These are phyloP conservation scores for Rhynchophorus ferrugineus DNA, from an alignment of 1,140 invertebrate genomes.

Conservation along the genomic window DNA sequence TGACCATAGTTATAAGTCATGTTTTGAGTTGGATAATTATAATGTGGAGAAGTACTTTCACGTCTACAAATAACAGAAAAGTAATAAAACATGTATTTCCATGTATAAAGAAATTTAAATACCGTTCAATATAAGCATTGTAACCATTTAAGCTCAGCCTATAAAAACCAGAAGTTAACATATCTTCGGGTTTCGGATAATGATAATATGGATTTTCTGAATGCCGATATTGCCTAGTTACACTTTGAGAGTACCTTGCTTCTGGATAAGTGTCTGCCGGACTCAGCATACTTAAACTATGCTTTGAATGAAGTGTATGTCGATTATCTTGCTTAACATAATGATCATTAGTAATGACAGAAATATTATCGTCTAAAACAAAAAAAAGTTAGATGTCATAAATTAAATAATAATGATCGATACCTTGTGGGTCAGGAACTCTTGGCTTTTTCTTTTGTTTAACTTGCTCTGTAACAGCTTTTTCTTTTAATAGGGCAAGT, in stretches of 20 bases:
- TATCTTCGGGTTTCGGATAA: conserved; percentile 26
- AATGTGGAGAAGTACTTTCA: conserved; percentile 9
- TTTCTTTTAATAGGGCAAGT: conserved; percentile 31
- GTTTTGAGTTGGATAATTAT: conserved; percentile 10
- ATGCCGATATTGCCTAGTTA: conserved; percentile 28
- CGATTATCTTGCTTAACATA: conserved; percentile 32
- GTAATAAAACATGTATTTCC: background rate
- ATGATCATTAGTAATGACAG: conserved; percentile 28
- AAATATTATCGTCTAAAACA: conserved; percentile 32
- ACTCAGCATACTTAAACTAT: conserved; percentile 20
- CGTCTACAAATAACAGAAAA: conserved; percentile 7
- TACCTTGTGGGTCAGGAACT: conserved; percentile 27
- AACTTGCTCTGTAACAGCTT: conserved; percentile 28
- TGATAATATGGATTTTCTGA: conserved; percentile 24
- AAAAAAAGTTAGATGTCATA: conserved; percentile 4
- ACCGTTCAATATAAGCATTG: conserved; percentile 34
- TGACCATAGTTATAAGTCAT: conserved; percentile 11
- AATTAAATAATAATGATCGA: background rate
- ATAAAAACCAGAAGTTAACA: conserved; percentile 28
- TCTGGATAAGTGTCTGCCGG: conserved; percentile 22
- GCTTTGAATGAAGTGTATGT: conserved; percentile 35
- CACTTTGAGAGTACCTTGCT: conserved; percentile 19
- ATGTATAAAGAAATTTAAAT: background rate
- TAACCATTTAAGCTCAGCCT: conserved; percentile 32
- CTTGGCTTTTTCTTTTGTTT: conserved; percentile 41